phyloP scores from a whole-genome alignment of 2,888 invertebrate species.

The Thelaira solivaga region DNA sequence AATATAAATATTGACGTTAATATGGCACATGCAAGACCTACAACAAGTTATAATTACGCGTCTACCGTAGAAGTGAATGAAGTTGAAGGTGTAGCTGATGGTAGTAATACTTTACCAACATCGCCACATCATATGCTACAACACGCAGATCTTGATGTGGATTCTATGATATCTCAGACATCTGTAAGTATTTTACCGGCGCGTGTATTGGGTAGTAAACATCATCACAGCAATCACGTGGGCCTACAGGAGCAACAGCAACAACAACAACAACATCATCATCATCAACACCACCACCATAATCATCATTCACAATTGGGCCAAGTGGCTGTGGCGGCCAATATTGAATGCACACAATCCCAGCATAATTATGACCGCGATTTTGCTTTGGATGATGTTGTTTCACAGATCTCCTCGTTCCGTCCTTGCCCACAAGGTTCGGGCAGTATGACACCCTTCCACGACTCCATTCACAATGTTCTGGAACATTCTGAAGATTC shows the following conservation, averaged over 20 bases:
- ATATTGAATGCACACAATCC: constrained; percentile 80
- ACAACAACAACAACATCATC: constrained; percentile 32
- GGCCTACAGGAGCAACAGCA: constrained; percentile 38
- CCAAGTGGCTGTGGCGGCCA: constrained; percentile 79
- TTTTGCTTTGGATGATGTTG: constrained; percentile 76
- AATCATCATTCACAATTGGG: constrained; percentile 71
- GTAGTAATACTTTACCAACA: constrained; percentile 59
- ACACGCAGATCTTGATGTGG: constrained; percentile 67
- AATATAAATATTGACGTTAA: constrained; percentile 59
- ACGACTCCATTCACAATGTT: constrained; percentile 77
- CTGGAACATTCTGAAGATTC: constrained; percentile 75
- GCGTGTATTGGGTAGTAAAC: constrained; percentile 40
- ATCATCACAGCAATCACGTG: constrained; percentile 47
- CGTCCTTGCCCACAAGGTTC: constrained; percentile 77
- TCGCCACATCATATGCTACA: constrained; percentile 70
- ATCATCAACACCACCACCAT: constrained; percentile 66
- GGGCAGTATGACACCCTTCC: constrained; percentile 77
- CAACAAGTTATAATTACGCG: constrained; percentile 57
- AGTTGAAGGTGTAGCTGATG: constrained; percentile 60
- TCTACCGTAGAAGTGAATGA: constrained; percentile 52
- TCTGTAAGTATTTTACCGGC: constrained; percentile 44
- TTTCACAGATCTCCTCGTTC: constrained; percentile 77
- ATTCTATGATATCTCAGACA: constrained; percentile 63
- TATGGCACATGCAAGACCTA: constrained; percentile 48
- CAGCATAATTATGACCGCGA: constrained; percentile 77